Base-by-base conservation (phyloP, 2,888 invertebrate genomes). In the Nomada hirtipes region DNA sequence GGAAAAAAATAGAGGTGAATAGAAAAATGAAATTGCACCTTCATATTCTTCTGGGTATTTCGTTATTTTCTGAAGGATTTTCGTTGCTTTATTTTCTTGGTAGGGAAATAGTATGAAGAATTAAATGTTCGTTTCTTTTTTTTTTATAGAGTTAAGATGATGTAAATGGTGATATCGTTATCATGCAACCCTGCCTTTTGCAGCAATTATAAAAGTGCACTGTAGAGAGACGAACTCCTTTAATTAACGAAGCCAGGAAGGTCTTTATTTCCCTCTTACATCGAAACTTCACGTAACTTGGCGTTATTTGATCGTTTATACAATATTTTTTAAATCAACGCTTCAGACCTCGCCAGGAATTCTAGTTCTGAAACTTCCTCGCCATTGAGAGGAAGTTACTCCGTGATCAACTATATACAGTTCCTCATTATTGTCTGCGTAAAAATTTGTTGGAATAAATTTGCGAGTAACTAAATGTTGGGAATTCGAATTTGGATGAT, bases 281-380 rank as follows among this genome's bases (percentile, higher is more conserved):
- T 60, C 60, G 60, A 70, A 70, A 70, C 29, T 70, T 70, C 11
- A 13, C 11, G 50, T 18, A 70, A 50, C 50, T 70, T 11, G 10
- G 47, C 2, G 20, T 50, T 15, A n/a, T 57, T 69, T 15, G n/a
- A 36, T 36, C 70, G 50, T 70, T 70, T 60, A 60, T 50, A 36
- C 36, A 36, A 36, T 36, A 70, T 70, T 36, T 70, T 70, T 26
- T 55, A 55, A 55, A 18, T 42, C 55, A 23, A 15, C 52, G 53
- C 36, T 15, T 15, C n/a, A 2, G 20, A 15, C 20, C 7, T 20
- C 36, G 18, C 11, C 29, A 18, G 26, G 52, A 65, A 15, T 65
- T 52, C 11, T 65, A 29, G 29, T 18, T 47, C 44, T 7, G 11
- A 29, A 69, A 57, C 13, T 47, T 29, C 26, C 13, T 1, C 15